Evolutionary conservation across 1,140 invertebrate species (phyloP).

Genomic region (Eumaeus atala): DNA sequence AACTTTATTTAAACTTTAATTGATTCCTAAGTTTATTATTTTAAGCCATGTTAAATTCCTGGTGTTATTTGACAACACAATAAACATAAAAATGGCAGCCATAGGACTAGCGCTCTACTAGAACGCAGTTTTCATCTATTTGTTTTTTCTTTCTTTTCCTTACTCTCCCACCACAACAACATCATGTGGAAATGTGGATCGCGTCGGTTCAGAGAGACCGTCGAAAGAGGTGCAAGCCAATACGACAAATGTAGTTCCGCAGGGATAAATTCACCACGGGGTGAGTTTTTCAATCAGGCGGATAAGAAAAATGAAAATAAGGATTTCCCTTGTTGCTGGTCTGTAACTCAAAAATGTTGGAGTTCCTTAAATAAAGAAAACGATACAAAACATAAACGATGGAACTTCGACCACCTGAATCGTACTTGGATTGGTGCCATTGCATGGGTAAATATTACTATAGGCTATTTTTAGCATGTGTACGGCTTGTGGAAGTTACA

Average conservation of each 20-base stretch:
- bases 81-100: conserved; percentile 14
- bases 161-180: neutral
- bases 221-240: conserved; percentile 60
- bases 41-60: too few species aligned
- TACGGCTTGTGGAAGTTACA: neutral
- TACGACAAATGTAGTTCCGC: conserved; percentile 61
- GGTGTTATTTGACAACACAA: too few species aligned
- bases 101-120: conserved; percentile 1
- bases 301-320: conserved; percentile 46
- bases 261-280: conserved; percentile 42
- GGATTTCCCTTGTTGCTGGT: conserved; percentile 41
- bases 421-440: conserved; percentile 69
- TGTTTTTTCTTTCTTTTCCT: neutral
- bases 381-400: conserved; percentile 49
- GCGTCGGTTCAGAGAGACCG: conserved; percentile 57
- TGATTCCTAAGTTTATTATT: too few species aligned
- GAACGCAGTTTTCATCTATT: neutral
- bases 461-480: conserved; percentile 16
- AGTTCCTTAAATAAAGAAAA: conserved; percentile 38
- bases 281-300: conserved; percentile 21
- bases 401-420: conserved; percentile 61
- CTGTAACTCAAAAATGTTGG: conserved; percentile 43
- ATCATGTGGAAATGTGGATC: conserved; percentile 72
- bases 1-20: too few species aligned
- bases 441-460: conserved; percentile 54